A percentile compares a stretch with the other conserved stretches of the same genome.
These are phyloP conservation scores for sheep (Ovis aries) DNA, from an alignment of 2,113 vertebrate species.

Conservation along the genomic window DNA sequence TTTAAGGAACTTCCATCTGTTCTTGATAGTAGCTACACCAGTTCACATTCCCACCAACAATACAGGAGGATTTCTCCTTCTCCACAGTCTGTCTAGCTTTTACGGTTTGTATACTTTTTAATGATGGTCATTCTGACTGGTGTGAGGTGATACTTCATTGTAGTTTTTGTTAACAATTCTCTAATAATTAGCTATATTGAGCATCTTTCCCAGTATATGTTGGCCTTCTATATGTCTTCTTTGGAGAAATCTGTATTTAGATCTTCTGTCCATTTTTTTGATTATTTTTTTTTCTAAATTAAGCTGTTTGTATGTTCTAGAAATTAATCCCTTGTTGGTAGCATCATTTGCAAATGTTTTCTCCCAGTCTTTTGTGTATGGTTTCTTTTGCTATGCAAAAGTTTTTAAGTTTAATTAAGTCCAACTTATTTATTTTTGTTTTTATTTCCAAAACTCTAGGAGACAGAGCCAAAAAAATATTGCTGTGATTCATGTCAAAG, in stretches of 20 bases:
- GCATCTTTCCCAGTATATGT: not conserved
- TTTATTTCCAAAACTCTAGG: not conserved
- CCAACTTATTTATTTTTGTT: not conserved
- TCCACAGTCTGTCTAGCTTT: not conserved
- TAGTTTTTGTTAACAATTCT: not conserved
- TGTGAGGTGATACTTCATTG: not conserved
- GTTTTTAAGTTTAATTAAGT: not conserved
- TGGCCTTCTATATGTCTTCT: not conserved
- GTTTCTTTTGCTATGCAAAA: not conserved
- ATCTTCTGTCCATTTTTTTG: not conserved
- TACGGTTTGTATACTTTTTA: not conserved
- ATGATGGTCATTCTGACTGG: not conserved
- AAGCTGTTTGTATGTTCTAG: not conserved
- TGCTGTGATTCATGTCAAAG: not conserved
- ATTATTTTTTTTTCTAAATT: not conserved
- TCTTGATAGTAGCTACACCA: not conserved
- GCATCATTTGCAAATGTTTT: not conserved
- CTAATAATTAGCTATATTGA: not conserved
- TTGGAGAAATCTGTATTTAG: not conserved
- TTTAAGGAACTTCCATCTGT: not conserved
- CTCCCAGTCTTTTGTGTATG: not conserved
- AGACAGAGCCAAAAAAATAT: not conserved
- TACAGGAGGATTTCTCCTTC: not conserved
- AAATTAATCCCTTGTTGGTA: not conserved
- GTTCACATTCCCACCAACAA: not conserved